Base-by-base conservation (phyloP, 1,140 invertebrate species). In the Trinorchestia longiramus region DNA sequence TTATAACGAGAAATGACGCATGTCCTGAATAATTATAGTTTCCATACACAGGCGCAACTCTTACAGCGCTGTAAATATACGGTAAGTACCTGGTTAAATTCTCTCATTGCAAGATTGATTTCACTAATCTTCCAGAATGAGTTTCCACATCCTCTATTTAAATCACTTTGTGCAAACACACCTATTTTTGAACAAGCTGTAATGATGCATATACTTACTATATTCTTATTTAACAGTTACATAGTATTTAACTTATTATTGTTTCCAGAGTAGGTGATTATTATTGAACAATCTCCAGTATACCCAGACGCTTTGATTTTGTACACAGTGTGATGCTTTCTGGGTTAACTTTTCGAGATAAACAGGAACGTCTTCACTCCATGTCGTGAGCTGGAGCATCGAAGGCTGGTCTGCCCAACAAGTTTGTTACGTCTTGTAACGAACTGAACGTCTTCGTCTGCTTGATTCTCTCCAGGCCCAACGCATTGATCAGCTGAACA, bases 401-500 rank as follows among this genome's bases (percentile, higher is more conserved):
- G 43, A 94, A 94, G 92, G 92, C 92, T 0, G 92, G 92, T n/a
- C 44, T 44, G 92, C 92, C 92, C 43, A 94, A 44, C 44, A 94
- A 40, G 44, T 94, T 94, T 6, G 43, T 43, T 23, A 94, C 92
- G 92, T 94, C 92, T 43, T 94, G 92, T 23, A 94, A 11, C 0
- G 92, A 94, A 47, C 92, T 94, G 92, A 94, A 94, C 8, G 92
- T 45, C 92, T 94, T 43, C 0, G 92, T 94, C 43, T 94, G 43
- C 92, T 94, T 43, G 43, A 94, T 94, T 36, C 92, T 45, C 92
- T 94, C 92, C 43, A 94, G 92, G 92, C 92, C 92, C 43, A 94
- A 44, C 0, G 92, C 92, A 44, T 94, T 94, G 92, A 94, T 94
- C 41, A 94, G 43, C 92, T 94, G 44, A 4, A 90, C 4, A 4